Evolutionary conservation across 2,113 vertebrate genomes (phyloP), one percentile per base, ranked within the genome.

Genomic region (Poecile atricapillus): DNA sequence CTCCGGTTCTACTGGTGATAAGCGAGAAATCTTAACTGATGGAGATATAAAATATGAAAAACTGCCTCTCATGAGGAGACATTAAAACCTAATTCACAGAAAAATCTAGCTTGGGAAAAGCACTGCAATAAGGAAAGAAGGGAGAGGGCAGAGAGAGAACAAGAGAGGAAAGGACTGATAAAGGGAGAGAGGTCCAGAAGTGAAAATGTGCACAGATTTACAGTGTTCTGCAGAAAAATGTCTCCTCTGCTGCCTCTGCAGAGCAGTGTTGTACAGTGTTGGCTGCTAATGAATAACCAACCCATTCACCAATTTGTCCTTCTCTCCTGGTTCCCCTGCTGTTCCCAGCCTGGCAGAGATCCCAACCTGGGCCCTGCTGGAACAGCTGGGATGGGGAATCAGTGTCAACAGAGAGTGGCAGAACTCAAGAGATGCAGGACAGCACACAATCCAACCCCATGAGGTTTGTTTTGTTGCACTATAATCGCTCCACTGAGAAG

Each of bases 11-110:
- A 76, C 18, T 79, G 75, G 70, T 83, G 90, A 90, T 85, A 89
- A 94, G 65, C 23, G 33, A 90, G 87, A 94, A 94, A 91, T 85
- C 46, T 79, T 95, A 87, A 93, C 79, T 90, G 90, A 93, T 90
- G 83, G 77, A 81, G 47, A 70, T 75, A 89, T 68, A 93, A 97
- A 94, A 89, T 56, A 90, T 91, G 82, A 93, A 97, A 89, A 96
- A 87, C 62, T 87, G 37, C 58, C 10, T 82, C 62, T 89, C 53
- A 60, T 93, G 83, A 85, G 74, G 27, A 89, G 49, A 33, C 74
- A 89, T 91, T 96, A 89, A 93, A 94, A 90, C 47, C 62, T 87
- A 94, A 93, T 94, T 91, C 82, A 64, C 41, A 85, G 74, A 79
- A 91, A 81, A 87, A 76, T 82, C 65, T 82, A 85, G 33, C 44